A percentile compares a stretch with the other conserved stretches of the same genome.
Conservation (phyloP, 2,888 invertebrate genomes). For the Folsomia manolachei region DNA sequence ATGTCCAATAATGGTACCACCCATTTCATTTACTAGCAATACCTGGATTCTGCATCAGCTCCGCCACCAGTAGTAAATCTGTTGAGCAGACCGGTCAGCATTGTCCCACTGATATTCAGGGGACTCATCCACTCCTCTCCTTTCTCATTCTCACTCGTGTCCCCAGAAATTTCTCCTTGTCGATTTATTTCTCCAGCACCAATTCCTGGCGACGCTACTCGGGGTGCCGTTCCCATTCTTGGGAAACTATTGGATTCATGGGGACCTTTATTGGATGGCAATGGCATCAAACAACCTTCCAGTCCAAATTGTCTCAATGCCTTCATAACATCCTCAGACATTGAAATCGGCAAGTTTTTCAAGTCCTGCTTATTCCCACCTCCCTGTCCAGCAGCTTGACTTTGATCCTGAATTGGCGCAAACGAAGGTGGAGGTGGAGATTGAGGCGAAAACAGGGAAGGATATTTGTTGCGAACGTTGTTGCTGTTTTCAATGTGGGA, state of each 20-base stretch:
- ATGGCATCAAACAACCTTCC: background rate
- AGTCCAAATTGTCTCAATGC: background rate
- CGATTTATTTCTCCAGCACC: too few species aligned
- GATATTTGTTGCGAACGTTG: too few species aligned
- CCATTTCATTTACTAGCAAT: too few species aligned
- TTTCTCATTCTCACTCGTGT: background rate
- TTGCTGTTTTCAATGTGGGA: too few species aligned
- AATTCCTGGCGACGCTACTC: too few species aligned
- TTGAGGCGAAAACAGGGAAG: too few species aligned
- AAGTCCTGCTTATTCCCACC: too few species aligned
- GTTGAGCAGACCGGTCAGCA: background rate
- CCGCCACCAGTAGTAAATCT: background rate
- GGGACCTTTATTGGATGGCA: background rate
- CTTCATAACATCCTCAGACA: background rate
- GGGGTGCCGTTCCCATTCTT: background rate
- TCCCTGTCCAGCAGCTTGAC: too few species aligned
- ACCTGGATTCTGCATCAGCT: background rate
- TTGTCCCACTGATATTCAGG: background rate
- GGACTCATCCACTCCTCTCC: background rate
- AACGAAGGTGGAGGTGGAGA: too few species aligned
- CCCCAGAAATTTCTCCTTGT: background rate
- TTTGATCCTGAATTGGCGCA: too few species aligned
- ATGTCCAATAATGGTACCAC: too few species aligned
- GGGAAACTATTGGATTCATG: background rate
- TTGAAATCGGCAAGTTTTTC: background rate